Conservation (phyloP, 2,888 invertebrate species). For the Caenorhabditis angaria region DNA sequence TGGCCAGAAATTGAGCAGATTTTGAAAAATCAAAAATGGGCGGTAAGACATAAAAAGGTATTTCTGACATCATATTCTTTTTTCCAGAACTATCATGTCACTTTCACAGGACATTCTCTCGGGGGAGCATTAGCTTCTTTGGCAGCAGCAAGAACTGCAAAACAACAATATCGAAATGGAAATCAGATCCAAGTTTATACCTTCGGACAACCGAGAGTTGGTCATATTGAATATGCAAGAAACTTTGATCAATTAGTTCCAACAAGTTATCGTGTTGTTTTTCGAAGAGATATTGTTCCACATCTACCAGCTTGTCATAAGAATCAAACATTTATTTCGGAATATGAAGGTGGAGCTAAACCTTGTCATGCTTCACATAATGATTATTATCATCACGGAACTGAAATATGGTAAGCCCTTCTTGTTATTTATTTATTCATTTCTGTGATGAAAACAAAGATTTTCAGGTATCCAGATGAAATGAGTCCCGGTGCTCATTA, state of each 20-base stretch:
- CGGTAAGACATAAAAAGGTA: too few species aligned
- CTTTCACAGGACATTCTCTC: constrained; percentile 69
- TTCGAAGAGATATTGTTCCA: constrained; percentile 68
- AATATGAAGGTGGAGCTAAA: constrained; percentile 43
- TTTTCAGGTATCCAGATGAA: constrained; percentile 41
- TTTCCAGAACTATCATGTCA: constrained; percentile 57
- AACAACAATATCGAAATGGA: constrained; percentile 47
- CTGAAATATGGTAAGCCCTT: constrained; percentile 56
- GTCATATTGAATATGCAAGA: constrained; percentile 56
- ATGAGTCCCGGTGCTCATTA: constrained; percentile 57
- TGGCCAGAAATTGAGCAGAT: constrained; percentile 62
- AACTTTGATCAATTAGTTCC: constrained; percentile 61
- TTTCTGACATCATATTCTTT: background rate
- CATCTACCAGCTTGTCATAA: constrained; percentile 68
- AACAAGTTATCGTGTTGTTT: constrained; percentile 62
- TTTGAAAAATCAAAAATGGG: constrained; percentile 50
- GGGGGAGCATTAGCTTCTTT: constrained; percentile 69
- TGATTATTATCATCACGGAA: constrained; percentile 65
- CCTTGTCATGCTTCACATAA: constrained; percentile 44
- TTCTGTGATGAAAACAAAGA: too few species aligned
- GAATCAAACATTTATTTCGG: constrained; percentile 36
- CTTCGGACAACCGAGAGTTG: constrained; percentile 69
- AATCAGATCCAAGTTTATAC: constrained; percentile 56
- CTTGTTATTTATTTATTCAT: too few species aligned
- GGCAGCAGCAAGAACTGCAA: constrained; percentile 63